Evolutionary conservation across 2,888 invertebrate species (phyloP).

Genomic region (Andricus quercusramuli): DNA sequence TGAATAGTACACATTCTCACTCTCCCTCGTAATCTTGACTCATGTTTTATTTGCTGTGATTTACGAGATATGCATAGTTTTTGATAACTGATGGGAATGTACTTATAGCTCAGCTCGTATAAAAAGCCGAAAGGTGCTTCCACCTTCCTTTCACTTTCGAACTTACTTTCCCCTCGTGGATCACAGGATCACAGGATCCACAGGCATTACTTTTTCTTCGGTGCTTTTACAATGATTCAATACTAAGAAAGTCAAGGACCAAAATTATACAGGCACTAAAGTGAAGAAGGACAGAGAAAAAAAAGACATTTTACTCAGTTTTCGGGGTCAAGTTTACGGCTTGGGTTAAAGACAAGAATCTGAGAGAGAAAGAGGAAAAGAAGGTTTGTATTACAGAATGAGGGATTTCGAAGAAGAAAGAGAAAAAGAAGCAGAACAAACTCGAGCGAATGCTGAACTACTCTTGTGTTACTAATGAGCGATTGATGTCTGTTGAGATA

Average conservation of each 20-base stretch:
- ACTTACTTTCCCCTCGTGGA: conserved; percentile 2
- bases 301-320: conserved; percentile 3
- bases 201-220: background rate
- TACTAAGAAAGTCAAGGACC: conserved; percentile 5
- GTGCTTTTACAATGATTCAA: background rate
- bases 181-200: background rate
- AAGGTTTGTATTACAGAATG: conserved; percentile 45
- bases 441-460: too few species aligned
- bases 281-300: conserved; percentile 24
- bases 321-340: background rate
- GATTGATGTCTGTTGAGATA: conserved; percentile 71
- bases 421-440: conserved; percentile 1
- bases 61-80: background rate
- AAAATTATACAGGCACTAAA: conserved; percentile 47
- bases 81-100: conserved; percentile 1
- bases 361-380: conserved; percentile 36
- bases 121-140: background rate
- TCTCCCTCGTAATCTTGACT: background rate
- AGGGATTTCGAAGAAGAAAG: conserved; percentile 43
- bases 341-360: conserved; percentile 35
- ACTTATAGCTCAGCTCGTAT: background rate
- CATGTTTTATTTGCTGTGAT: background rate
- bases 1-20: conserved; percentile 1
- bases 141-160: background rate
- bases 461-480: conserved; percentile 54